Evolutionary conservation across 2,888 invertebrate species (phyloP), one percentile per base, ranked within the genome.

Genomic region (Leuctra nigra): DNA sequence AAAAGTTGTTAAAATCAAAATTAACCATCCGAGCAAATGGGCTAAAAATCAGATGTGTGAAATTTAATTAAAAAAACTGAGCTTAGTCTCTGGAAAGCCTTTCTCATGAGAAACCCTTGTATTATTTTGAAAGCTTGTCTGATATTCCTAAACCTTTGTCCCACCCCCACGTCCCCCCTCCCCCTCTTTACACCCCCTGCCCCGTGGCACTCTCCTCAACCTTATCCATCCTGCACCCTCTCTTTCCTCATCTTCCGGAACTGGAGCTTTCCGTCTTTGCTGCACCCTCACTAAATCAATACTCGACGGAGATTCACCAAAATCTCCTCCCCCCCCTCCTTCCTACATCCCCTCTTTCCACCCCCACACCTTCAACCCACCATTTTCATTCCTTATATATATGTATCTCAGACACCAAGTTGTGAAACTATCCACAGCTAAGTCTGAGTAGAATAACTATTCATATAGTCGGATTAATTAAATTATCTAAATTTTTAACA

Each of bases 241-340:
- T 35, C 35, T n/a, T 46, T 36, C 47, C 25, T 53, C 56, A 54
- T 33, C 54, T 54, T 23, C 54, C 44, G 41, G 20, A 39, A 23
- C 53, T 39, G 24, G 44, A 44, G 54, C 41, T 41, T 54, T 44
- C 20, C 54, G 29, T 44, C 44, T 54, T 54, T 54, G 20, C 55
- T 33, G 24, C 39, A 29, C 46, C 47, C 47, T 55, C 48, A 38
- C 50, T 50, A 50, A 50, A 50, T 50, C 50, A 50, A 50, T 50
- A 50, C 50, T 50, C 50, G 50, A 33, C 50, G 50, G 50, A 50
- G 50, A 50, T 50, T 50, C 50, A 35, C 50, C 50, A 50, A 50
- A 50, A 50, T 50, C 50, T 33, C 16, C 47, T 20, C 50, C 50
- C 50, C 50, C 48, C 20, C 18, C 50, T 22, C 22, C 50, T 35